Conservation (phyloP, 2,888 invertebrate genomes). For the Philonicus albiceps region DNA sequence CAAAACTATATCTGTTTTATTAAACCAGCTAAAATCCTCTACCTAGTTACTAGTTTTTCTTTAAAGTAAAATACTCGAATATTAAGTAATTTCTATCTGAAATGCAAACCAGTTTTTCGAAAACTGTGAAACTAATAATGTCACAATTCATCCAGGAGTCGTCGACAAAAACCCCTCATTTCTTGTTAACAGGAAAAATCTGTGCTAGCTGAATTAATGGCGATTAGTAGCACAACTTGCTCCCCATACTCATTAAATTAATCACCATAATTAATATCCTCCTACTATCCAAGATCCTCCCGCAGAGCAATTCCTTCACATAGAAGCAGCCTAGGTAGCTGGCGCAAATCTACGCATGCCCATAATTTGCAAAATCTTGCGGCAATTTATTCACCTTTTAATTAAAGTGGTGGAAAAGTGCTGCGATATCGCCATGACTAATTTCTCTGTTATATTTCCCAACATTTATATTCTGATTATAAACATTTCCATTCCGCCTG, state of each 20-base stretch:
- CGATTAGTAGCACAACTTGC: constrained; percentile 29
- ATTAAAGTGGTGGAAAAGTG: constrained; percentile 34
- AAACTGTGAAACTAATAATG: neutral
- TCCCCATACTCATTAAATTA: constrained; percentile 29
- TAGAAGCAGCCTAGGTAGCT: constrained; percentile 5
- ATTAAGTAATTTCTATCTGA: neutral
- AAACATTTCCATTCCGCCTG: constrained; percentile 24
- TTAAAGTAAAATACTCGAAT: neutral
- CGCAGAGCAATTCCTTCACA: neutral
- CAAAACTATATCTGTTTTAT: neutral
- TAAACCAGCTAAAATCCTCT: neutral
- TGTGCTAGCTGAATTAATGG: neutral
- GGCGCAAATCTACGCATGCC: constrained; percentile 8
- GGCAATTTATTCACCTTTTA: constrained; percentile 34
- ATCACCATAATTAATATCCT: constrained; percentile 36
- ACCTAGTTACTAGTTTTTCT: neutral
- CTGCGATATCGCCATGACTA: constrained; percentile 10
- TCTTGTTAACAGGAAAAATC: neutral
- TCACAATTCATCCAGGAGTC: neutral
- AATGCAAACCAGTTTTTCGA: neutral
- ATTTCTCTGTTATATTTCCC: constrained; percentile 25
- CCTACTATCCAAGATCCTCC: constrained; percentile 14
- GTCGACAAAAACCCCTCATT: neutral
- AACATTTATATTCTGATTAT: constrained; percentile 37
- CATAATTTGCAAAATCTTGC: constrained; percentile 18